Conservation (phyloP, 1,140 invertebrate species). For the Daktulosphaira vitifoliae region DNA sequence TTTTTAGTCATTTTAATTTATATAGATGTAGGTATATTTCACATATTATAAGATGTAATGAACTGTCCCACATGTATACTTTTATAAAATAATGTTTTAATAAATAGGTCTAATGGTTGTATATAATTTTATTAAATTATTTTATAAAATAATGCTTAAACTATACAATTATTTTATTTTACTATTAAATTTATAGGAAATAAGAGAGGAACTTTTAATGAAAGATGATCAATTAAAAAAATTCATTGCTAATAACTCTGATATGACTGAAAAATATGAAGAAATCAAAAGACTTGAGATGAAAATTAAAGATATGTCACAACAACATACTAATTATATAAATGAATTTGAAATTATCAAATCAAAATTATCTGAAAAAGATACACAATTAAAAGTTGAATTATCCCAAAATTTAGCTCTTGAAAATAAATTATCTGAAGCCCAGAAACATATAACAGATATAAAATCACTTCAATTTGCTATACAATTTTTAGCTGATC, state of each 20-base stretch:
- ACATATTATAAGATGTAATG: too few relatives aligned
- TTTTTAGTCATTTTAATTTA: too few relatives aligned
- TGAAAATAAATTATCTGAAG: not conserved
- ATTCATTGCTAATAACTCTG: not conserved
- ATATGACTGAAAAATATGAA: conserved; percentile 9
- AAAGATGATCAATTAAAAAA: conserved; percentile 20
- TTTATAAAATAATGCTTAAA: too few relatives aligned
- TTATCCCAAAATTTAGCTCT: not conserved
- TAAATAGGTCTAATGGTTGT: too few relatives aligned
- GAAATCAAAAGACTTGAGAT: conserved; percentile 21
- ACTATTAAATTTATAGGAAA: conserved; percentile 3
- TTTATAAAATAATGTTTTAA: too few relatives aligned
- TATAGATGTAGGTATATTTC: too few relatives aligned
- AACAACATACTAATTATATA: conserved; percentile 4
- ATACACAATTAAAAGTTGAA: not conserved
- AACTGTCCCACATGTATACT: too few relatives aligned
- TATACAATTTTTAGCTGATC: not conserved
- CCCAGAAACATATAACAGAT: not conserved
- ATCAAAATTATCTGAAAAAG: conserved; percentile 9
- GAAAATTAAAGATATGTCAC: conserved; percentile 5
- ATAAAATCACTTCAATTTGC: not conserved
- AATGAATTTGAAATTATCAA: conserved; percentile 10
- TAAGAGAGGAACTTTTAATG: not conserved
- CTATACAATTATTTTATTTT: too few relatives aligned
- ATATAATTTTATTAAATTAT: too few relatives aligned